These are phyloP conservation scores for Litocranius walleri DNA, from an alignment of 2,113 vertebrate genomes.

Conservation along the genomic window DNA sequence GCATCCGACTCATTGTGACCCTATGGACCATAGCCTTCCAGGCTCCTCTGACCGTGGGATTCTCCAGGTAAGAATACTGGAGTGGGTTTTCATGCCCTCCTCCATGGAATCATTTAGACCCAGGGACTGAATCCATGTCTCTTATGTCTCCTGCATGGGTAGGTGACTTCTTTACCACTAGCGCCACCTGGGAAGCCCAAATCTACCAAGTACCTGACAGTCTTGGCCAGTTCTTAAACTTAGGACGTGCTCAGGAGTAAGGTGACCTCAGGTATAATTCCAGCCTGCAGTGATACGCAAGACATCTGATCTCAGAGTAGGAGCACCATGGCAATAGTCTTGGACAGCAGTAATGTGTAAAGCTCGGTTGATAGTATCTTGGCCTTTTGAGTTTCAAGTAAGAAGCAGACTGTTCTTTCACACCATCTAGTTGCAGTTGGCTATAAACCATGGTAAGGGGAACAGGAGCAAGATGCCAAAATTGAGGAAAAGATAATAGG, in stretches of 20 bases:
- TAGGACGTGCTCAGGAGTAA: neutral
- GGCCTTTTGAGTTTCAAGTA: neutral
- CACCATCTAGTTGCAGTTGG: neutral
- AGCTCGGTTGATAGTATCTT: neutral
- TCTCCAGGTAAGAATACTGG: neutral
- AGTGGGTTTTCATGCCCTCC: neutral
- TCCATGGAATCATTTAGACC: neutral
- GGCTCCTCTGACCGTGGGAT: neutral
- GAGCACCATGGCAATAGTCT: neutral
- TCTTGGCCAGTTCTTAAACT: neutral
- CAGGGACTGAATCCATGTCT: neutral
- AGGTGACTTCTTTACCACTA: neutral
- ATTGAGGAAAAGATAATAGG: neutral
- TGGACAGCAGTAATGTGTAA: neutral
- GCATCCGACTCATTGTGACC: rapidly evolving
- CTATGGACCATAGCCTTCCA: neutral
- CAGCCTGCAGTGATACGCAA: neutral
- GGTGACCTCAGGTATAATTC: neutral
- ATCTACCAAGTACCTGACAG: neutral
- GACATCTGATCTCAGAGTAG: neutral
- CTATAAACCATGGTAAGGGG: neutral
- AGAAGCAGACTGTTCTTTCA: neutral
- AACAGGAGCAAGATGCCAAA: neutral
- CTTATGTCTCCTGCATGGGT: neutral
- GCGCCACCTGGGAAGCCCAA: neutral